Evolutionary conservation across 2,888 invertebrate species (phyloP), one percentile per base, ranked within the genome.

Genomic region (Cephus pygmeus): DNA sequence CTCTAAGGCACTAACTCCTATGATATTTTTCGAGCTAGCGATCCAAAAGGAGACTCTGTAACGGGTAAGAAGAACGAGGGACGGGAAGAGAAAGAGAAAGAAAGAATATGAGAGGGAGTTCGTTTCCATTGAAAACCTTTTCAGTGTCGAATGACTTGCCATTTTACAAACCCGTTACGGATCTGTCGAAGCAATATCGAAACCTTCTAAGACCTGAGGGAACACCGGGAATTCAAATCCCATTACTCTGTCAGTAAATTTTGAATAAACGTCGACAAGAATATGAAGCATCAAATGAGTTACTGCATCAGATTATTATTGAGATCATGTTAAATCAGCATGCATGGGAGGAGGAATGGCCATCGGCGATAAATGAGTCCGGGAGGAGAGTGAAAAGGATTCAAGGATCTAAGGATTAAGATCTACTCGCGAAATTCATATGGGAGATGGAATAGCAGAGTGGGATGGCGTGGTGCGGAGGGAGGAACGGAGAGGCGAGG

Each of bases 401-500:
- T 56, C 56, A 56, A 23, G 56, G 56, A 56, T 56, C 56, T 23
- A 23, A 56, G 56, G 56, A 56, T 56, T 56, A 56, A 56, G 56
- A 56, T 56, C 56, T 15, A 6, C 56, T 56, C 56, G 56, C 56
- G 23, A 56, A 56, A 23, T 56, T 56, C 56, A 56, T 56, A 56
- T 56, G 23, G 23, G 56, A 56, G 56, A 56, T 56, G 56, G 56
- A 56, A 56, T 56, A 23, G 56, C 56, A 56, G 56, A 56, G 56
- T 56, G 56, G 56, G 56, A 40, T 11, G 69, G 34, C 40, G 34
- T 31, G 74, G 69, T 31, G 36, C 36, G 23, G 73, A 76, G 76
- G n/a, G 75, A 76, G 81, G 56, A 23, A 76, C 75, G 73, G 69
- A 77, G 73, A 34, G 76, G 36, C 34, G 76, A 71, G 69, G 71